These are phyloP conservation scores for Hycleus cichorii DNA, from an alignment of 1,140 invertebrate species.

Conservation along the genomic window DNA sequence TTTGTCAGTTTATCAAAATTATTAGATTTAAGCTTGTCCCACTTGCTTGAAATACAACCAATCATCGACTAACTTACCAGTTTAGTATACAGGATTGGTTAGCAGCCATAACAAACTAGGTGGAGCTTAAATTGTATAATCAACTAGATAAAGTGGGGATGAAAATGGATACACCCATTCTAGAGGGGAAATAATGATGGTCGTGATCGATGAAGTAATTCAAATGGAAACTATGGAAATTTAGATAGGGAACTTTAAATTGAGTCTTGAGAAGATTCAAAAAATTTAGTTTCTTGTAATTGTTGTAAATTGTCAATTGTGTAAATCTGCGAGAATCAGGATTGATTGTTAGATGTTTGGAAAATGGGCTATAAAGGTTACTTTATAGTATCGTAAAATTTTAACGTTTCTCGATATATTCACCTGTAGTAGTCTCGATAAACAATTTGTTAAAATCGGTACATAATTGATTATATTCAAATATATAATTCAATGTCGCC, in stretches of 20 bases:
- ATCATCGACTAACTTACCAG: not conserved
- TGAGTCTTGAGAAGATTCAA: not conserved
- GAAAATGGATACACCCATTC: conserved; percentile 23
- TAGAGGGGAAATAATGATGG: conserved; percentile 4
- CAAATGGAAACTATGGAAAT: conserved; percentile 15
- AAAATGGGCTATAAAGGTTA: conserved; percentile 40
- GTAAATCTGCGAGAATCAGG: conserved; percentile 6
- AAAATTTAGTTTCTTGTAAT: no score
- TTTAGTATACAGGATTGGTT: not conserved
- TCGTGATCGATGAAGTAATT: conserved; percentile 18
- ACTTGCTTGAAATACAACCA: not conserved
- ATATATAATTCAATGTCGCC: not conserved
- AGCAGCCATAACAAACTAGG: conserved; percentile 35
- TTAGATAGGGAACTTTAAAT: conserved; percentile 22
- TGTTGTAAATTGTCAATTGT: not conserved
- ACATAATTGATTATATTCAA: no score
- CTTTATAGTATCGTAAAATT: conserved; percentile 41
- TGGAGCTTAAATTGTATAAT: conserved; percentile 18
- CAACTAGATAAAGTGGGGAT: not conserved
- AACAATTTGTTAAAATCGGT: no score
- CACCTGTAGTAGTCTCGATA: no score
- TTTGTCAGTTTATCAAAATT: conserved; percentile 28
- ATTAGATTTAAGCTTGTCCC: conserved; percentile 28
- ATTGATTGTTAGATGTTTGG: conserved; percentile 29
- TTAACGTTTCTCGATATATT: conserved; percentile 26